Percentiles rank a stretch among this genome's conserved stretches.
These are phyloP conservation scores for Nymphalis urticae DNA, from an alignment of 2,888 invertebrate genomes.

Conservation along the genomic window DNA sequence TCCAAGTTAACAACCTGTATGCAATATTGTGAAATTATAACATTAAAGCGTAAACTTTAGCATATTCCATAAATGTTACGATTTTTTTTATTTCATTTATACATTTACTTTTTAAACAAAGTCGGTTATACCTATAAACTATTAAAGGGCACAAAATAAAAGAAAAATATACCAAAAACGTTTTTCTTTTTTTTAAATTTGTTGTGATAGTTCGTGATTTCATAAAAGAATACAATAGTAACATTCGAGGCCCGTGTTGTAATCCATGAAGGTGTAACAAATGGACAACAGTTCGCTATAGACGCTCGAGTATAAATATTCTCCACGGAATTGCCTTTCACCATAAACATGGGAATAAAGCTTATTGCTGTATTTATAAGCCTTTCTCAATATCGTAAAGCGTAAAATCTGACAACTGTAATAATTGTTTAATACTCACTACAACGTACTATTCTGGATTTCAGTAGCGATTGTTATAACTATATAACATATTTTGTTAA, in stretches of 20 bases:
- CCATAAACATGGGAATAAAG: constrained; percentile 39
- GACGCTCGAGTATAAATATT: constrained; percentile 35
- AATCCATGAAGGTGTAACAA: constrained; percentile 26
- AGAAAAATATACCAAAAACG: too few species aligned
- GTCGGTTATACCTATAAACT: too few species aligned
- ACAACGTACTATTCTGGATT: background rate
- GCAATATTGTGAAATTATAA: too few species aligned
- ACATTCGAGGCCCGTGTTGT: background rate
- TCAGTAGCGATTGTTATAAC: background rate
- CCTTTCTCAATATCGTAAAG: constrained; percentile 36
- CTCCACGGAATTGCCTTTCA: constrained; percentile 38
- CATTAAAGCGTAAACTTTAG: too few species aligned
- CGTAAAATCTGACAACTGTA: constrained; percentile 30
- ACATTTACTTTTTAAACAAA: too few species aligned
- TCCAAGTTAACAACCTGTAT: too few species aligned
- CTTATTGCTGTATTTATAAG: constrained; percentile 35
- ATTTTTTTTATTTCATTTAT: too few species aligned
- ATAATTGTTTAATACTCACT: constrained; percentile 26
- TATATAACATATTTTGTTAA: too few species aligned
- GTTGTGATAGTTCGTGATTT: too few species aligned
- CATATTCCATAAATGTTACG: too few species aligned
- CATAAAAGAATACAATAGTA: background rate
- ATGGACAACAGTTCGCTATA: constrained; percentile 29
- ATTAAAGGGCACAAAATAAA: too few species aligned
- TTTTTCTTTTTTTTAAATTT: too few species aligned